Base-by-base conservation (phyloP, 2,797 vertebrate genomes). In the Eidolon dupreanum region DNA sequence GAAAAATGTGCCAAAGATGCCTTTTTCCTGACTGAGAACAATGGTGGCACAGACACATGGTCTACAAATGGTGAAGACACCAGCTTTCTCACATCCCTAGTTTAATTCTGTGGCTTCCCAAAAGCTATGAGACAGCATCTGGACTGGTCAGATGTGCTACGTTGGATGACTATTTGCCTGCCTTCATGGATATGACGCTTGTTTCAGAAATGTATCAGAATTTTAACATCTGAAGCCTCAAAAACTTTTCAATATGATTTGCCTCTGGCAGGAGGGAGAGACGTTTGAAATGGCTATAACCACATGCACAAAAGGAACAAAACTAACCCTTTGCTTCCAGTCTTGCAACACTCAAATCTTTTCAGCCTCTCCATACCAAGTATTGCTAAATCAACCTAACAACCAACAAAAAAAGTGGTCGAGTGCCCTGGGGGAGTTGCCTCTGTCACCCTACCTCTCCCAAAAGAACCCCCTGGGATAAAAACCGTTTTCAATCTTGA, bases 151-250 rank as follows among this genome's bases (percentile, higher is more conserved):
- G 89, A 16, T 49, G 15, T 49, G 49, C 96, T 96, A 77, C 91
- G 63, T 31, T 84, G 51, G 90, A 85, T 13, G 59, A 36, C 24
- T 90, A 26, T 61, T 26, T 93, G 86, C 86, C 57, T 89, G 81
- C 90, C 94, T 95, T 88, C 70, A 26, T 5, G 36, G 41, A 36
- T 1, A 0, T 92, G 95, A 97, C 70, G 96, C 96, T 97, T 97
- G 86, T 53, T 81, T 90, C 33, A 87, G 59, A 81, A 94, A 63
- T 43, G 9, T 22, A 46, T 53, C 26, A n/a, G n/a, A 55, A 74
- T 70, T 6, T 82, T 59, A 55, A 74, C 41, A 38, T 59, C 79
- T n/a, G 43, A 92, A 77, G 73, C 59, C 51, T 74, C n/a, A 11
- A 12, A 11, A 12, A 63, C 24, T 79, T 83, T 63, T 41, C 59